Conservation (phyloP, 1,140 invertebrate genomes). For the Cotesia vestalis region DNA sequence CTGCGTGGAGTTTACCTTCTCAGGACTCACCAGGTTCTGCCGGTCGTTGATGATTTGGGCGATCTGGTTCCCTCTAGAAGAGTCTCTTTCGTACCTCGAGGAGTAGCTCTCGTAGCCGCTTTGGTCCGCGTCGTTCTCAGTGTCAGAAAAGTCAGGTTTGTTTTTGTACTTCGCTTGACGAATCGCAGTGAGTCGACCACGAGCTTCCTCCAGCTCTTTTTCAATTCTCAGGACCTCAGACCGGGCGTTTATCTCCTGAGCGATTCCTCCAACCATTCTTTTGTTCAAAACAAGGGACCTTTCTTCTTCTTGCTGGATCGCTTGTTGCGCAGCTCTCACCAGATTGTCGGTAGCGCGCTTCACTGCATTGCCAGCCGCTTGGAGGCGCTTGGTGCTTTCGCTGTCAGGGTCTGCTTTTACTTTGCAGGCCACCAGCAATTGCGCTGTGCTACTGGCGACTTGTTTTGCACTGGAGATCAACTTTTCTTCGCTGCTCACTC, state of each 20-base stretch:
- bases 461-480: constrained; percentile 96
- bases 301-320: constrained; percentile 92
- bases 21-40: constrained; percentile 56
- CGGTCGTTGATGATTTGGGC: constrained; percentile 46
- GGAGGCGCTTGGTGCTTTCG: constrained; percentile 90
- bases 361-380: constrained; percentile 95
- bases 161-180: constrained; percentile 85
- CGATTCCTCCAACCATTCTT: constrained; percentile 91
- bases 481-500: constrained; percentile 93
- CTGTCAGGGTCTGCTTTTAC: constrained; percentile 96
- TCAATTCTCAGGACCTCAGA: constrained; percentile 92
- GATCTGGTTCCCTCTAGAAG: too few species aligned
- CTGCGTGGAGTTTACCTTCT: constrained; percentile 59
- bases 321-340: constrained; percentile 92
- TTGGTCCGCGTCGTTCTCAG: constrained; percentile 58
- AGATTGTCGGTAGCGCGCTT: constrained; percentile 97
- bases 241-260: constrained; percentile 89
- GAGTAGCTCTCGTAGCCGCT: constrained; percentile 59
- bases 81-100: constrained; percentile 33
- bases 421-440: constrained; percentile 96
- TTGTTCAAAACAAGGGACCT: constrained; percentile 87
- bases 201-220: constrained; percentile 90
- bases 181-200: constrained; percentile 86
- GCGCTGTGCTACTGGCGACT: constrained; percentile 96
- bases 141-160: constrained; percentile 50